phyloP scores from a whole-genome alignment of 1,140 invertebrate species.

The Sinonovacula constricta region DNA sequence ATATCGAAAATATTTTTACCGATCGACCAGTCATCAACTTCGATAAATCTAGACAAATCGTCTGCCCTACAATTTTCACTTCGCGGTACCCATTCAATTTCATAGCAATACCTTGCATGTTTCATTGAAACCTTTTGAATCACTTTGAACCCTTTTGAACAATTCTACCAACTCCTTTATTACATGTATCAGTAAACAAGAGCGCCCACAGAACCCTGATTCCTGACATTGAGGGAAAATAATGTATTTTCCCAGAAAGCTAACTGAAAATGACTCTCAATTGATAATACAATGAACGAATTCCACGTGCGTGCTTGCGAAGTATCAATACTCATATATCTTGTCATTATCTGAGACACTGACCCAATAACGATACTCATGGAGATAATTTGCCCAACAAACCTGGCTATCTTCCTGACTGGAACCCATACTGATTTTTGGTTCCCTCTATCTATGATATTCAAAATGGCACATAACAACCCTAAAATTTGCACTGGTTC shows the following conservation, averaged over 20 bases:
- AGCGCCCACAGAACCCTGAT: too few species aligned
- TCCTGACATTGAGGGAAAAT: too few species aligned
- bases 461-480: conserved; percentile 11
- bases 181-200: background rate
- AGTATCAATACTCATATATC: conserved; percentile 15
- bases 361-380: too few species aligned
- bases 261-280: too few species aligned
- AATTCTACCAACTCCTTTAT: conserved; percentile 39
- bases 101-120: conserved; percentile 24
- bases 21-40: conserved; percentile 4
- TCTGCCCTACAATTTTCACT: too few species aligned
- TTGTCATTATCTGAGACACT: conserved; percentile 17
- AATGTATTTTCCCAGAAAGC: too few species aligned
- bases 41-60: conserved; percentile 14
- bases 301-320: too few species aligned
- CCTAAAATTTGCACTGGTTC: conserved; percentile 12
- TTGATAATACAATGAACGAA: background rate
- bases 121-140: conserved; percentile 20
- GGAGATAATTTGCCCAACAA: too few species aligned
- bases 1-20: background rate
- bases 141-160: conserved; percentile 36
- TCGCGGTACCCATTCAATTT: conserved; percentile 30
- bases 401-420: conserved; percentile 1
- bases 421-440: background rate
- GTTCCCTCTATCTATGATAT: background rate